Evolutionary conservation across 2,113 vertebrate genomes (phyloP), one percentile per base, ranked within the genome.

Genomic region (Conger conger): DNA sequence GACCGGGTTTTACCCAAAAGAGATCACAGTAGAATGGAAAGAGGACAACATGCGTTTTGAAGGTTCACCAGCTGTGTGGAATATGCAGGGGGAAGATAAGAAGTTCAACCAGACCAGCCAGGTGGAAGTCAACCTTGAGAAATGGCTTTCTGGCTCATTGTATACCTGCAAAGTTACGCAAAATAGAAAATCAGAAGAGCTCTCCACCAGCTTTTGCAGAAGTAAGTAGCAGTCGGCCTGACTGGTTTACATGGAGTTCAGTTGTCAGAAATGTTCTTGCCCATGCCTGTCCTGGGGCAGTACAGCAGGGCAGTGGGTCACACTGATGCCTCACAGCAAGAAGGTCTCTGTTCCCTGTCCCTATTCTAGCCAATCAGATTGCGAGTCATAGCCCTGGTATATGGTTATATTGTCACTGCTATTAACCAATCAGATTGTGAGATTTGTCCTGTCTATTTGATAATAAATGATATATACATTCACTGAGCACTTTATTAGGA

Each of bases 111-210:
- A 76, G 1, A 91, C 17, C 83, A 93, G 89, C 79, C 88, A 91
- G 78, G 79, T 94, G 57, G n/a, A 81, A 54, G 87, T 92, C 4
- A 0, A 81, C 8, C 76, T 30, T 37, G 0, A 0, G 1, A 1
- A 80, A 1, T 94, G 93, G 92, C 5, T 0, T 0, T 5, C 9
- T 0, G 90, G 90, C 68, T 87, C 85, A 9, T 63, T 0, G 0
- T 94, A 91, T 79, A 85, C 76, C 0, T 95, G 94, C 90, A 86
- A 68, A 11, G 83, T 88, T 0, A n/a, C 0, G 0, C 88, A 89
- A 33, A 79, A 87, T 0, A 0, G 23, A 0, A 0, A 0, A 27
- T 68, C 33, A 57, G 0, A 0, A n/a, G 76, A 81, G 7, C 57
- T 60, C 57, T 68, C 60, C 23, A 91, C 76, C 76, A 89, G 77